Evolutionary conservation across 2,797 vertebrate species (phyloP).

Genomic region (Huso huso): DNA sequence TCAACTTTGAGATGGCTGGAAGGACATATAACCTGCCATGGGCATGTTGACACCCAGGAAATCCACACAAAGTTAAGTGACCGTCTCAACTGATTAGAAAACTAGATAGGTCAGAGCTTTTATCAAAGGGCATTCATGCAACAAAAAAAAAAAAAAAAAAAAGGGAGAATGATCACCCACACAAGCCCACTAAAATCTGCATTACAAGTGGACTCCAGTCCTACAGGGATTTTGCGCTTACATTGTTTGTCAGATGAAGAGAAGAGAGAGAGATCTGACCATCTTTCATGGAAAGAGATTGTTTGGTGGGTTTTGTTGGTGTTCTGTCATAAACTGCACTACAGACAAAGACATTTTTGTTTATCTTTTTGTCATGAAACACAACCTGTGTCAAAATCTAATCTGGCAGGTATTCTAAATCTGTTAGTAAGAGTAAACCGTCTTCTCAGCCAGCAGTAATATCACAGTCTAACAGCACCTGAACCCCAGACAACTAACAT

Average conservation of each 20-base stretch:
- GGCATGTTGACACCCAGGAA: not conserved
- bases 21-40: not conserved
- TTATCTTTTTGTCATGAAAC: too few species aligned
- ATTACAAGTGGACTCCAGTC: not conserved
- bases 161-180: not conserved
- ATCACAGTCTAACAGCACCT: slow-evolving; percentile 66
- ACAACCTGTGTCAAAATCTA: slow-evolving; percentile 37
- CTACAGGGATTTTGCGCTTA: not conserved
- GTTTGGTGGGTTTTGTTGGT: too few species aligned
- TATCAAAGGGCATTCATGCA: not conserved
- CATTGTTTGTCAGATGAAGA: not conserved
- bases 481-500: slow-evolving; percentile 37
- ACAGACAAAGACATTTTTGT: too few species aligned
- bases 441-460: slow-evolving; percentile 61
- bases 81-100: not conserved
- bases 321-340: too few species aligned
- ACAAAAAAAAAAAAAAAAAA: too few species aligned
- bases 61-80: not conserved
- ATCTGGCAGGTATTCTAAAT: slow-evolving; percentile 47
- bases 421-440: slow-evolving; percentile 62
- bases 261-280: too few species aligned
- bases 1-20: not conserved
- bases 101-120: not conserved
- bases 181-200: too few species aligned
- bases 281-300: too few species aligned